Percentiles rank a stretch among this genome's conserved stretches.
These are phyloP conservation scores for Chaenogobius annularis DNA, from an alignment of 2,113 vertebrate species.

Conservation along the genomic window DNA sequence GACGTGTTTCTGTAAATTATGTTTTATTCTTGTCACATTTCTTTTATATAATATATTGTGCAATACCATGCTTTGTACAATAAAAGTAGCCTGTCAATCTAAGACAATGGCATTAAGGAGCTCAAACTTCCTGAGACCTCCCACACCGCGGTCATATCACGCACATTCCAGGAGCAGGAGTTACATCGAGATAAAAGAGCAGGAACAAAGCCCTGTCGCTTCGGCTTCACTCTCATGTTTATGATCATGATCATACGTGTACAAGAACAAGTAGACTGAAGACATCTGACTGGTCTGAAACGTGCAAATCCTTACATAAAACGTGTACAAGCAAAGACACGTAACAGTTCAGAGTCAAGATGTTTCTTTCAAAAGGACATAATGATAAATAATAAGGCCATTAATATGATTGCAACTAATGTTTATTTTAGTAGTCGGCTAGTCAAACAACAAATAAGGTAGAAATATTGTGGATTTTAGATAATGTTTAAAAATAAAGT, in stretches of 20 bases:
- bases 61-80: conserved; percentile 48
- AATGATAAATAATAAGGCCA: background rate
- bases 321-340: background rate
- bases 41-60: background rate
- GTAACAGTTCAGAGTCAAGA: background rate
- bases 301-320: background rate
- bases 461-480: too few species aligned
- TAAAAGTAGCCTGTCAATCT: conserved; percentile 35
- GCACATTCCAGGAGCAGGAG: conserved; percentile 36
- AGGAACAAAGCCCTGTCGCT: conserved; percentile 19
- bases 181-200: conserved; percentile 19
- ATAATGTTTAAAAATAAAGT: too few species aligned
- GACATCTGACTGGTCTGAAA: conserved; percentile 3
- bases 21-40: conserved; percentile 9
- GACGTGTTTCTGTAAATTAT: conserved; percentile 18
- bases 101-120: conserved; percentile 24
- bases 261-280: conserved; percentile 20
- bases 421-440: too few species aligned
- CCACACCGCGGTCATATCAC: conserved; percentile 25
- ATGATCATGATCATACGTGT: conserved; percentile 17
- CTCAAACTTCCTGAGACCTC: conserved; percentile 41
- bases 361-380: background rate
- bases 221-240: conserved; percentile 24
- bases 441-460: too few species aligned
- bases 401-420: background rate